Evolutionary conservation across 2,113 vertebrate genomes (phyloP).

Genomic region (Hymenochirus boettgeri): DNA sequence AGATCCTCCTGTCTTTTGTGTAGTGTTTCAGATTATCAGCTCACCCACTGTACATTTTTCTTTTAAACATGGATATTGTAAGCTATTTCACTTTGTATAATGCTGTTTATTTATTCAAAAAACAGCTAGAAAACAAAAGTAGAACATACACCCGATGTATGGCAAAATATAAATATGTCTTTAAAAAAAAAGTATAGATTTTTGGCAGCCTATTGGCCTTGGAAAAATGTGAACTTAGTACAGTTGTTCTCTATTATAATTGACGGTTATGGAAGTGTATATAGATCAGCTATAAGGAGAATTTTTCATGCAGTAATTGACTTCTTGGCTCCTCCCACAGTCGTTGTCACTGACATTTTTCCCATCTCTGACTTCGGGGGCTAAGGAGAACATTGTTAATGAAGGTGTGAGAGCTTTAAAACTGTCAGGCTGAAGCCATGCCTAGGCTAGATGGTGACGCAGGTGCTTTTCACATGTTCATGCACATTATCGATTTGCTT

Average conservation of each 20-base stretch:
- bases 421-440: too few relatives aligned
- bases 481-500: too few relatives aligned
- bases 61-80: constrained; percentile 54
- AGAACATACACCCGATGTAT: constrained; percentile 26
- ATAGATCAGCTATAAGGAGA: too few relatives aligned
- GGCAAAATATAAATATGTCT: constrained; percentile 26
- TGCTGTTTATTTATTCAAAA: constrained; percentile 58
- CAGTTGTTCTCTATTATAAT: not conserved
- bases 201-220: constrained; percentile 26
- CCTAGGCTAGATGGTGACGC: too few relatives aligned
- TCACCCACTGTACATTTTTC: constrained; percentile 55
- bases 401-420: too few relatives aligned
- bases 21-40: constrained; percentile 64
- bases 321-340: too few relatives aligned
- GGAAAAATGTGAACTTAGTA: constrained; percentile 2
- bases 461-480: too few relatives aligned
- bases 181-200: not conserved
- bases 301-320: too few relatives aligned
- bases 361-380: too few relatives aligned
- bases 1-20: constrained; percentile 45
- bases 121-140: constrained; percentile 47
- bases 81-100: constrained; percentile 57
- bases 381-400: too few relatives aligned
- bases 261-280: not conserved
- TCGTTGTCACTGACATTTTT: too few relatives aligned